Evolutionary conservation across 2,797 vertebrate genomes (phyloP), one percentile per base, ranked within the genome.

Genomic region (Mus caroli): DNA sequence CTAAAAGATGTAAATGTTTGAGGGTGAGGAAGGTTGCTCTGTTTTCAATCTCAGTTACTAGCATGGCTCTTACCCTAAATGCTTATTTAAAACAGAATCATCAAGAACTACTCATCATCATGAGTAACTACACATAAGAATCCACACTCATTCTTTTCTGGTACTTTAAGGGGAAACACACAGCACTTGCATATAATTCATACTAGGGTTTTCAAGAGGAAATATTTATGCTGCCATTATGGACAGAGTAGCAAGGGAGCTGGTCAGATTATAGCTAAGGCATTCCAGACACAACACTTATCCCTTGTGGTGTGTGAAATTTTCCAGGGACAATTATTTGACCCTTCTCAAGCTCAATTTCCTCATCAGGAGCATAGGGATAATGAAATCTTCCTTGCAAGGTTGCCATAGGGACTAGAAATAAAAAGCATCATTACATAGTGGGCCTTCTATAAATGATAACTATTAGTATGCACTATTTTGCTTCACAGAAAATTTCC

Each of bases 391-490:
- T 86, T 91, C 88, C 67, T 96, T 92, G 60, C 75, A 90, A 97
- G 28, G 26, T 96, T 96, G 78, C 94, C 88, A 94, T 40, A 94
- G 88, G 92, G 83, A 96, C 90, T 92, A 92, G 91, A 97, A 97
- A 95, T 96, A 94, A 97, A 96, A 97, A 93, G 91, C 79, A 92
- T 95, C 94, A 91, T 96, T 96, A 88, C 71, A 82, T 96, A 88
- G 87, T 90, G 89, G 86, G 90, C 52, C 58, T 86, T 93, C 64
- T 37, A 17, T 94, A 97, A 97, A 95, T 95, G 82, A 96, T 97
- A 94, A 96, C 94, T 92, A 97, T 97, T 94, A 96, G 91, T 94
- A 92, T 92, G 60, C 62, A 34, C 90, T 97, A 97, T 96, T 97
- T 96, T 95, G 76, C 90, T 92, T 93, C 91, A 86, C 56, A 85